phyloP scores from a whole-genome alignment of 2,797 vertebrate genomes.

The Malacoraja senta region DNA sequence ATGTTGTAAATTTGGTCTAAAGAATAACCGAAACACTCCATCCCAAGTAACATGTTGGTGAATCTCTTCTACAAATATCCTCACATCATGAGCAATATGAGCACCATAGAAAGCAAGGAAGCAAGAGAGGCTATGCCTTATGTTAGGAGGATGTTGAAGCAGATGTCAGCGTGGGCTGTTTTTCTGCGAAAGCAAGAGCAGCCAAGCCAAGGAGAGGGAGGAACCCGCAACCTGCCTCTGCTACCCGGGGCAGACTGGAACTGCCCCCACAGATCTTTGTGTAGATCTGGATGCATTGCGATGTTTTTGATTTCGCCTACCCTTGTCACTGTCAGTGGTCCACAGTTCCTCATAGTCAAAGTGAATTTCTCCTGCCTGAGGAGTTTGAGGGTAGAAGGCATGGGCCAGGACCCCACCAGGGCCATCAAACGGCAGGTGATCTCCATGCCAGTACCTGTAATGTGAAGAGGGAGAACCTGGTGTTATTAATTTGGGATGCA shows the following conservation, averaged over 20 bases:
- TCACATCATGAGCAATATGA: no score
- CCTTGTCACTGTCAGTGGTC: constrained; percentile 81
- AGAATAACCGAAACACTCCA: no score
- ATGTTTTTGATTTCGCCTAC: constrained; percentile 49
- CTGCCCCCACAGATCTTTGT: no score
- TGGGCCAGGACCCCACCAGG: constrained; percentile 86
- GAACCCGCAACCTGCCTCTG: neutral
- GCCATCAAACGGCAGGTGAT: constrained; percentile 85
- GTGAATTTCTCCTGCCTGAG: constrained; percentile 82
- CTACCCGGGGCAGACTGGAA: neutral
- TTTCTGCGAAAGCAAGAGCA: neutral
- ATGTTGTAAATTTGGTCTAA: no score
- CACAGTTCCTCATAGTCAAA: constrained; percentile 91
- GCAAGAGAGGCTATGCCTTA: no score
- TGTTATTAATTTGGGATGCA: neutral
- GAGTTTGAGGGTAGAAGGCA: constrained; percentile 86
- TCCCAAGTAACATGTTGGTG: no score
- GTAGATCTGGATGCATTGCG: neutral
- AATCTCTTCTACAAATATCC: no score
- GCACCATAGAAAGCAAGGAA: no score
- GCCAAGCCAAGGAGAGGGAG: no score
- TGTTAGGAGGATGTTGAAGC: neutral
- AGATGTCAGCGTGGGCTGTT: neutral
- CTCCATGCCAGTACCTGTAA: constrained; percentile 82
- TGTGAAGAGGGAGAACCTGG: constrained; percentile 31